These are phyloP conservation scores for Furcifer pardalis DNA, from an alignment of 2,797 vertebrate species.

Conservation along the genomic window DNA sequence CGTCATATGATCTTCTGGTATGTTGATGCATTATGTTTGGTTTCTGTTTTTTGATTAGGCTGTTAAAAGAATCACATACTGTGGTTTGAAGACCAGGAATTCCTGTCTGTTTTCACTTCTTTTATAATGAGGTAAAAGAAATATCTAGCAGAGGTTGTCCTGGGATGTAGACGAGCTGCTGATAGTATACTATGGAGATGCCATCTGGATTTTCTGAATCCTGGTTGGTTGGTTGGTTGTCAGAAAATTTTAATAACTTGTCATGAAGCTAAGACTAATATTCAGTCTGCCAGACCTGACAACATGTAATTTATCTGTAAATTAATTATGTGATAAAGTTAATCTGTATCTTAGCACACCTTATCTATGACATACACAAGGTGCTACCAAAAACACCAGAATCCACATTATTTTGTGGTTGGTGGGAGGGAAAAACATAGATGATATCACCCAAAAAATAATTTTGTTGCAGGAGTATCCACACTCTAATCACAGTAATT, in stretches of 20 bases:
- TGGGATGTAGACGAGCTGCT: conserved; percentile 13
- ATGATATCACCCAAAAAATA: background rate
- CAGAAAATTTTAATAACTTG: background rate
- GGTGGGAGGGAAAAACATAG: background rate
- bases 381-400: background rate
- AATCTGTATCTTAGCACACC: background rate
- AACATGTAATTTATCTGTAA: conserved; percentile 10
- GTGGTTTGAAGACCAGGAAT: conserved; percentile 21
- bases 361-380: conserved; percentile 12
- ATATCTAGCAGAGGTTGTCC: conserved; percentile 11
- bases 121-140: conserved; percentile 6
- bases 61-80: conserved; percentile 35
- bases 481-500: background rate
- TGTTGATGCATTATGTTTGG: background rate
- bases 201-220: conserved; percentile 20
- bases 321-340: conserved; percentile 17
- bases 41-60: conserved; percentile 4
- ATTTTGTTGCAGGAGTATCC: background rate
- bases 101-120: background rate
- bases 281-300: background rate
- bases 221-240: background rate
- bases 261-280: conserved; percentile 3
- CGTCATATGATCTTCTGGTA: conserved; percentile 30
- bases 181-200: background rate
- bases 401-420: background rate